Evolutionary conservation across 2,113 vertebrate species (phyloP), one percentile per base, ranked within the genome.

Genomic region (Electrona antarctica): DNA sequence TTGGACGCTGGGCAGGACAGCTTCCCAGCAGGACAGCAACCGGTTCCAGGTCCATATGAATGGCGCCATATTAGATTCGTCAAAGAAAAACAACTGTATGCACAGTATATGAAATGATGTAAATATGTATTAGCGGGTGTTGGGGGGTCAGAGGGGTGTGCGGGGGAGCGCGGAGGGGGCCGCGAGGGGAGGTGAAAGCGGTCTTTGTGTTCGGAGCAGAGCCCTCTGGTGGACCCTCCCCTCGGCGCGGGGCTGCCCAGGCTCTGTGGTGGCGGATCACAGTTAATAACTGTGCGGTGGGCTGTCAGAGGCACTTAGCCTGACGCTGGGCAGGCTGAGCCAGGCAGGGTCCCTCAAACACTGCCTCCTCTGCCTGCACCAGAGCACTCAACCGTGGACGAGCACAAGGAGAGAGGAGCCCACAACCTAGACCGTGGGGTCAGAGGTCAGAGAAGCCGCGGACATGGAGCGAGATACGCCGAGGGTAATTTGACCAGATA

Each of bases 221-320:
- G 85, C 78, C 77, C 78, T 86, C 90, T 85, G 83, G 73, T 83
- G 73, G 78, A 77, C 79, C 81, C 90, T 88, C 90, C 83, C 90
- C 79, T 86, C 74, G 8, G 62, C 64, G 67, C 71, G 60, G 78
- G 14, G 79, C 60, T 87, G 88, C 84, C 82, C 82, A 28, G 85
- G 85, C 77, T 75, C 87, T 82, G 91, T 83, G 91, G 91, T 87
- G 89, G 92, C 71, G 73, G 89, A 93, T 93, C 93, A 93, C 87
- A 93, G 91, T 93, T 93, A 93, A 92, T 93, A 94, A 91, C 92
- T 91, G 91, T 91, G 93, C 66, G 83, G 90, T 86, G 76, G 85
- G 86, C 91, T 94, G 93, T 94, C 93, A 94, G 78, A 90, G 90
- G 86, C 89, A 94, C 91, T 94, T 94, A 94, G 74, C 7, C 74